A percentile compares a stretch with the other conserved stretches of the same genome.
Evolutionary conservation across 2,888 invertebrate species (phyloP).

Genomic region (Macrosiphum euphorbiae): DNA sequence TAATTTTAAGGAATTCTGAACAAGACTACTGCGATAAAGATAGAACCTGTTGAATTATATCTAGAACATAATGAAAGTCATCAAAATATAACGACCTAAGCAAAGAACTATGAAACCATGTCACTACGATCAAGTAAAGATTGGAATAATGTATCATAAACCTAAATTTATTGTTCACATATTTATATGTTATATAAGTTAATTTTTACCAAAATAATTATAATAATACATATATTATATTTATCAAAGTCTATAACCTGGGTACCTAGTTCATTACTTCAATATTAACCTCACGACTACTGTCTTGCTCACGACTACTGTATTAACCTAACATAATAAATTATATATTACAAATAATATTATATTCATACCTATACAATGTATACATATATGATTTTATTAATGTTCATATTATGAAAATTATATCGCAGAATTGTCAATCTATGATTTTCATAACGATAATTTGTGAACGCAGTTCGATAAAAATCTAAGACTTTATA

Average conservation of each 20-base stretch:
- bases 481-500: too few species aligned
- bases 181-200: background rate
- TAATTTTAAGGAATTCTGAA: background rate
- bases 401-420: background rate
- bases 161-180: background rate
- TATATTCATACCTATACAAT: background rate
- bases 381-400: background rate
- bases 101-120: background rate
- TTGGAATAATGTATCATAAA: background rate
- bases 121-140: background rate
- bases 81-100: background rate
- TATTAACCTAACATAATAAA: too few species aligned
- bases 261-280: background rate
- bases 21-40: background rate
- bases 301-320: too few species aligned
- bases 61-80: background rate
- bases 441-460: too few species aligned
- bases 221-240: background rate
- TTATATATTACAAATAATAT: background rate
- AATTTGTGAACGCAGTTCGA: too few species aligned
- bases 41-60: background rate
- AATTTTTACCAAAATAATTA: background rate
- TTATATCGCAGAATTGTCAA: background rate
- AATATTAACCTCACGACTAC: background rate
- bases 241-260: background rate